phyloP scores from a whole-genome alignment of 2,797 vertebrate genomes.

The Oceanodroma leucorhoa region DNA sequence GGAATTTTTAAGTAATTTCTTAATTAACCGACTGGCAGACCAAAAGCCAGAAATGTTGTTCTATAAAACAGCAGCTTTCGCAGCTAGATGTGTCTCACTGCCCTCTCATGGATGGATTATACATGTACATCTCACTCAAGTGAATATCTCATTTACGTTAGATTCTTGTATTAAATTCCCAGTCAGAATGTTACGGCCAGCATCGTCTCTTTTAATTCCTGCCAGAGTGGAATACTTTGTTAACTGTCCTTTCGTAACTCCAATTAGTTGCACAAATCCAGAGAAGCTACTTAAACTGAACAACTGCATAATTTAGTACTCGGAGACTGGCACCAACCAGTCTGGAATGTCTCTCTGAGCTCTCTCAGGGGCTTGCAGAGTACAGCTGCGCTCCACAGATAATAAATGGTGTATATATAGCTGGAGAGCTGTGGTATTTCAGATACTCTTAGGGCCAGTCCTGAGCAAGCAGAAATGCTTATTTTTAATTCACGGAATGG shows the following conservation, averaged over 20 bases:
- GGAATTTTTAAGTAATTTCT: background rate
- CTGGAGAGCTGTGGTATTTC: background rate
- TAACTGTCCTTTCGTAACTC: background rate
- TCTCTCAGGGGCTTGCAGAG: background rate
- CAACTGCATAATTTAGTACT: background rate
- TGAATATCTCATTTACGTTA: fast-evolving
- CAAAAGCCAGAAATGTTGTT: background rate
- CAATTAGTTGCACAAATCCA: background rate
- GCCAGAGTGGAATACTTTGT: background rate
- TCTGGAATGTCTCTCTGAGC: background rate
- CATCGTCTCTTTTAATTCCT: background rate
- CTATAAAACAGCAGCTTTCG: fast-evolving
- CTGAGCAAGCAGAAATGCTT: background rate
- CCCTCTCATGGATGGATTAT: conserved; percentile 53
- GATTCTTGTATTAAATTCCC: background rate
- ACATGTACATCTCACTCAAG: background rate
- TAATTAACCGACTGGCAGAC: background rate
- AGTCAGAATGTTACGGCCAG: background rate
- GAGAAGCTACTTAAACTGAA: background rate
- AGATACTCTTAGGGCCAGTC: background rate
- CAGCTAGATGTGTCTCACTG: background rate
- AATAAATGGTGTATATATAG: background rate
- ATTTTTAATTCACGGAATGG: background rate
- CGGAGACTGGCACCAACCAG: background rate
- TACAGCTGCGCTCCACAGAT: background rate